Conservation (phyloP, 2,888 invertebrate genomes). For the Volucella inanis region DNA sequence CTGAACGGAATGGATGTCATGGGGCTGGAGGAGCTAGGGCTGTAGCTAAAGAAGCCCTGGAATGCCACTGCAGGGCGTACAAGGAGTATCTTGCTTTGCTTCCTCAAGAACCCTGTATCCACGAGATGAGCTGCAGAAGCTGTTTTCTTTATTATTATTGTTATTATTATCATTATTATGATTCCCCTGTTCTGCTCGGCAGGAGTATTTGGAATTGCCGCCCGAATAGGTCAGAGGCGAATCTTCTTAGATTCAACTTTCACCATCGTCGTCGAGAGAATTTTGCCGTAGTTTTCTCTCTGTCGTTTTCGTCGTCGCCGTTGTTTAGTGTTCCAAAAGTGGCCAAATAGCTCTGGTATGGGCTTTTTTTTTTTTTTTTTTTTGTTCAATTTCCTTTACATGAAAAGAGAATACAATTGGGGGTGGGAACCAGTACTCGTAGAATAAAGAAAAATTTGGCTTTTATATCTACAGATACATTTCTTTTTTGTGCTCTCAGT, state of each 20-base stretch:
- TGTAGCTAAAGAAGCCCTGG: not conserved
- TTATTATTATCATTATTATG: constrained; percentile 71
- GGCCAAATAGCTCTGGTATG: constrained; percentile 35
- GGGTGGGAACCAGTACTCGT: not conserved
- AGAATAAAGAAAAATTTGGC: constrained; percentile 13
- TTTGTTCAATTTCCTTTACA: not conserved
- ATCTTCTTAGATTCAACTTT: constrained; percentile 25
- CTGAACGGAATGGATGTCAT: constrained; percentile 36
- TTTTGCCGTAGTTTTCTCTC: not conserved
- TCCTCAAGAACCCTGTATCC: constrained; percentile 37
- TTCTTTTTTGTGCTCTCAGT: constrained; percentile 28
- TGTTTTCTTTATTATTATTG: constrained; percentile 71
- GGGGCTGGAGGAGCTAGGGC: not conserved
- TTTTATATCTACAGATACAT: constrained; percentile 42
- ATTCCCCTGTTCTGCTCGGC: constrained; percentile 25
- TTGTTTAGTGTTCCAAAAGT: constrained; percentile 25
- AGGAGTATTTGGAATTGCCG: constrained; percentile 36
- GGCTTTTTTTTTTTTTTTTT: constrained; percentile 25
- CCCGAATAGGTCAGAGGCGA: constrained; percentile 47
- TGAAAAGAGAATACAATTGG: not conserved
- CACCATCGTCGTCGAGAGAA: constrained; percentile 2
- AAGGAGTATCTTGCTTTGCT: not conserved
- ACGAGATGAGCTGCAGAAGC: constrained; percentile 67
- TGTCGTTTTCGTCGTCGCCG: constrained; percentile 11
- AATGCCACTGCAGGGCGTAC: constrained; percentile 11